These are phyloP conservation scores for Morone chrysops DNA, from an alignment of 2,113 vertebrate species.

Conservation along the genomic window DNA sequence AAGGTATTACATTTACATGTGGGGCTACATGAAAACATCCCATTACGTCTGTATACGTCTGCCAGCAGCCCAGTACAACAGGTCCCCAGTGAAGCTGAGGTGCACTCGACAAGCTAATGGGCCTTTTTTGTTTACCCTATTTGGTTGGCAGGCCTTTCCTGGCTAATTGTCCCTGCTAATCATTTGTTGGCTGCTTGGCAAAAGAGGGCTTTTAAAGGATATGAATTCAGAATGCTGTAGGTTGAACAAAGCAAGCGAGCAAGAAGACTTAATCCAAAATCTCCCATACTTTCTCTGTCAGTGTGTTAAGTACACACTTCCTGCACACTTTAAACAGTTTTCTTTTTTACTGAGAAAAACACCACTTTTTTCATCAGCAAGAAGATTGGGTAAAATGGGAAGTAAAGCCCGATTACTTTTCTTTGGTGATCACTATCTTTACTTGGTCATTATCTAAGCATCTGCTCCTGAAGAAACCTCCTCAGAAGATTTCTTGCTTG, in stretches of 20 bases:
- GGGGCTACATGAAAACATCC: slow-evolving; percentile 66
- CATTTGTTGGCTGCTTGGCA: slow-evolving; percentile 68
- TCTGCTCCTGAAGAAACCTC: slow-evolving; percentile 28
- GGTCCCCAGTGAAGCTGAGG: slow-evolving; percentile 51
- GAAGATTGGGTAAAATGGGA: slow-evolving; percentile 9
- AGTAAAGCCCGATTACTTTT: too few species aligned
- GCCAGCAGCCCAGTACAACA: slow-evolving; percentile 58
- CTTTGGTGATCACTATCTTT: background rate
- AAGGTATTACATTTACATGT: slow-evolving; percentile 57
- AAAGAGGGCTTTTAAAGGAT: slow-evolving; percentile 56
- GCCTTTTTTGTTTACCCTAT: slow-evolving; percentile 69
- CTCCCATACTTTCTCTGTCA: background rate
- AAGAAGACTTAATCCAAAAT: slow-evolving; percentile 36
- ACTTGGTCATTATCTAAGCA: slow-evolving; percentile 24
- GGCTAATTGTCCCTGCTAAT: slow-evolving; percentile 76
- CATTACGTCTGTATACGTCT: slow-evolving; percentile 56
- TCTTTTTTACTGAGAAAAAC: background rate
- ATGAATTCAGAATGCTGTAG: slow-evolving; percentile 44
- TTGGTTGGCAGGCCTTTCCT: slow-evolving; percentile 66
- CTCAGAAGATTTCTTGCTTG: slow-evolving; percentile 11
- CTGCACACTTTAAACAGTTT: slow-evolving; percentile 14
- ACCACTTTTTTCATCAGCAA: slow-evolving; percentile 19
- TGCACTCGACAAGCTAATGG: slow-evolving; percentile 71
- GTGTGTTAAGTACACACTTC: slow-evolving; percentile 7
- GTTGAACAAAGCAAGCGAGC: slow-evolving; percentile 38